These are phyloP conservation scores for Aricia agestis DNA, from an alignment of 1,140 invertebrate species.

Conservation along the genomic window DNA sequence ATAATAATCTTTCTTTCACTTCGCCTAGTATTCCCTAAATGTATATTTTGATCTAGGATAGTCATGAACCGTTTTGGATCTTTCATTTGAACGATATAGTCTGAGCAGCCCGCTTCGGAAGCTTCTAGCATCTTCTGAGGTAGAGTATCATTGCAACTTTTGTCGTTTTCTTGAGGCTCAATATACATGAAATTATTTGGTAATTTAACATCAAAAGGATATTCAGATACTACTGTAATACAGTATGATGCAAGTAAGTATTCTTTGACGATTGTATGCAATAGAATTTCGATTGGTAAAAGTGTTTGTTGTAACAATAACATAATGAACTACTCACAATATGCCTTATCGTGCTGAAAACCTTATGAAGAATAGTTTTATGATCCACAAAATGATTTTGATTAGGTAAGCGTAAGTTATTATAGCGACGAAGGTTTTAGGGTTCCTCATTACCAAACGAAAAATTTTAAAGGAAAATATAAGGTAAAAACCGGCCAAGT, in stretches of 20 bases:
- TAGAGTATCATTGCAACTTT: conserved; percentile 37
- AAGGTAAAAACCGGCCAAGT: too few relatives aligned
- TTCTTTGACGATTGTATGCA: conserved; percentile 42
- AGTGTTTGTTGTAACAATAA: conserved; percentile 25
- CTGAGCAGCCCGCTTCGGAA: conserved; percentile 59
- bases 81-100: conserved; percentile 51
- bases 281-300: conserved; percentile 44
- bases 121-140: conserved; percentile 38
- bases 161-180: not conserved
- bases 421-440: not conserved
- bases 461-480: too few relatives aligned
- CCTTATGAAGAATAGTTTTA: not conserved
- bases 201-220: conserved; percentile 30
- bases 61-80: conserved; percentile 49
- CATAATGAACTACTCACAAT: conserved; percentile 19
- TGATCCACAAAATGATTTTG: not conserved
- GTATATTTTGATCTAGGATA: conserved; percentile 47
- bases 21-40: conserved; percentile 46
- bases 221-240: conserved; percentile 46
- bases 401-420: not conserved
- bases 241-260: conserved; percentile 50
- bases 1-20: conserved; percentile 58
- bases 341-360: not conserved
- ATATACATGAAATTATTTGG: conserved; percentile 43
- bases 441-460: not conserved